Evolutionary conservation across 1,140 invertebrate genomes (phyloP), one percentile per base, ranked within the genome.

Genomic region (Camponotus floridanus): DNA sequence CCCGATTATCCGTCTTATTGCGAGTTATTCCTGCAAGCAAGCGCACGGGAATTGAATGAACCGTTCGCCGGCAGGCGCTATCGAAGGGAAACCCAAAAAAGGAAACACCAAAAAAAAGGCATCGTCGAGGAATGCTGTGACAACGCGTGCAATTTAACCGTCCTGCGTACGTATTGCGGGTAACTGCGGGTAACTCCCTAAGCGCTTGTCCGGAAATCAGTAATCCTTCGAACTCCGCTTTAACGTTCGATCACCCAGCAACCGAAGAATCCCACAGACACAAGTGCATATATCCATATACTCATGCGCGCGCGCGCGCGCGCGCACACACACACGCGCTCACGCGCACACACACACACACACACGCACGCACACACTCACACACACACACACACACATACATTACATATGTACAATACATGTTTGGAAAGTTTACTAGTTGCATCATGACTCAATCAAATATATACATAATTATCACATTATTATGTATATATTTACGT

Each of bases 71-170:
- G 68, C n/a, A n/a, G n/a, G n/a, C n/a, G n/a, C n/a, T n/a, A 93
- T 83, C 91, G 94, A 31, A 92, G 94, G n/a, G 73, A 93, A 67
- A 86, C 92, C 21, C 89, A 92, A n/a, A n/a, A n/a, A n/a, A n/a
- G n/a, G n/a, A n/a, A n/a, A n/a, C n/a, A n/a, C n/a, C n/a, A n/a
- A n/a, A n/a, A n/a, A n/a, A n/a, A n/a, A 39, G 95, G 95, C 26
- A 92, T 95, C 45, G 91, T 94, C 61, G 95, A 96, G 70, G 95
- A 96, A 83, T 96, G 95, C 83, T 96, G 95, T 76, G 61, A 91
- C 21, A 95, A 95, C 65, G 83, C 92, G 3, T 96, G 95, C 76
- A 91, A 91, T 21, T 91, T 94, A 21, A 89, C 88, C 15, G 95
- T 95, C 88, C 65, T 96, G 26, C n/a, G n/a, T 87, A 83, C 13